Conservation (phyloP, 2,797 vertebrate species). For the Microctenopoma stevenorrisi region DNA sequence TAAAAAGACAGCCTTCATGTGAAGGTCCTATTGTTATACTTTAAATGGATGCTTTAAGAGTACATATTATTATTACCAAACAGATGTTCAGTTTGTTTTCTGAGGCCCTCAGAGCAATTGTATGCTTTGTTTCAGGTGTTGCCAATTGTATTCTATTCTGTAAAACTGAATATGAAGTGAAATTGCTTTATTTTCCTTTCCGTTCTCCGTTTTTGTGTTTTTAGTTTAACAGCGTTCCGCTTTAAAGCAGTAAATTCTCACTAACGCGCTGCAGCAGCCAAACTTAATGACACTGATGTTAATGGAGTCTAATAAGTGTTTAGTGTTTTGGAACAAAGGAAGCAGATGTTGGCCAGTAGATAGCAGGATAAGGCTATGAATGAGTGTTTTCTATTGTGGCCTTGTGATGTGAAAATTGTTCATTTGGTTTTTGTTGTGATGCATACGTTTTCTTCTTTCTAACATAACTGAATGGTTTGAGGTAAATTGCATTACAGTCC, state of each 20-base stretch:
- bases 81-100: background rate
- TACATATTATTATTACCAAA: background rate
- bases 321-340: conserved; percentile 25
- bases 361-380: background rate
- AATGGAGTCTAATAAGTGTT: conserved; percentile 8
- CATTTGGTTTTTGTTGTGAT: background rate
- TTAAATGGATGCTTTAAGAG: background rate
- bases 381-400: conserved; percentile 21
- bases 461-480: background rate
- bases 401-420: conserved; percentile 9
- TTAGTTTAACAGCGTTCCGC: background rate
- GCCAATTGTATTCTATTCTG: background rate
- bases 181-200: background rate
- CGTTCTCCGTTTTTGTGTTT: background rate
- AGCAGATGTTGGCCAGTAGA: conserved; percentile 26
- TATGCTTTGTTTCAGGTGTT: background rate
- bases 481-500: background rate
- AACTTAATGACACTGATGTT: conserved; percentile 10
- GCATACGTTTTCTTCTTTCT: background rate
- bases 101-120: background rate
- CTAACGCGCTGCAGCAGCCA: background rate
- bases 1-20: background rate
- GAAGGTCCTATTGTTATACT: background rate
- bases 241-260: background rate
- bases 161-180: background rate